Conservation (phyloP, 2,888 invertebrate species). For the Nymphalis polychloros region DNA sequence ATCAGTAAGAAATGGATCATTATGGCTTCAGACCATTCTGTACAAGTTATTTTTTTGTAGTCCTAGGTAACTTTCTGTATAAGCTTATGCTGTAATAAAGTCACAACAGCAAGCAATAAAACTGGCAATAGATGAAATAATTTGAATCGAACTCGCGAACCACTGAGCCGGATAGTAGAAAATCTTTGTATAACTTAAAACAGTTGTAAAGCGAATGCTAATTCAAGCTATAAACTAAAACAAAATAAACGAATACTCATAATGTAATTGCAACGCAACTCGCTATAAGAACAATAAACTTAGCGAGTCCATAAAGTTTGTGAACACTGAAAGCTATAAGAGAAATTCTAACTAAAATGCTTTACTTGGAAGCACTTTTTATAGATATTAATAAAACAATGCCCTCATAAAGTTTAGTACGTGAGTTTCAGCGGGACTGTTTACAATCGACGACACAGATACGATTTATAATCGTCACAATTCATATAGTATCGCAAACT, state of each 20-base stretch:
- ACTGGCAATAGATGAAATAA: no score
- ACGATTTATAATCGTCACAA: background rate
- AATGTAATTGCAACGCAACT: conserved; percentile 35
- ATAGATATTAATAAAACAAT: conserved; percentile 81
- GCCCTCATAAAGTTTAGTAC: conserved; percentile 68
- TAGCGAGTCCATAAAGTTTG: conserved; percentile 62
- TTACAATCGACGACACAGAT: conserved; percentile 47
- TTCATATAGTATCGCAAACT: no score
- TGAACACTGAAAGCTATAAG: conserved; percentile 61
- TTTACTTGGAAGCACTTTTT: conserved; percentile 70
- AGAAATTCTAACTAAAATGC: conserved; percentile 58
- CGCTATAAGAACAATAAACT: conserved; percentile 55
- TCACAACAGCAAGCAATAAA: no score
- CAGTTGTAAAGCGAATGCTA: conserved; percentile 11
- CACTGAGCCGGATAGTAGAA: background rate
- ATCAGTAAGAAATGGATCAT: no score
- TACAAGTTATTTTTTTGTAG: no score
- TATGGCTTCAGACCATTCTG: no score
- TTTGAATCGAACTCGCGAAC: background rate
- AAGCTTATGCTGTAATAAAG: no score
- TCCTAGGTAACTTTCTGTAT: no score
- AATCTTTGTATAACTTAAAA: conserved; percentile 9
- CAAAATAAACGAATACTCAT: conserved; percentile 26
- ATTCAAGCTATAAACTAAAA: conserved; percentile 12
- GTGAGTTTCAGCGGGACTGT: conserved; percentile 45